These are phyloP conservation scores for Tokudaia tokunoshimensis DNA, from an alignment of 2,797 vertebrate genomes.

Conservation along the genomic window DNA sequence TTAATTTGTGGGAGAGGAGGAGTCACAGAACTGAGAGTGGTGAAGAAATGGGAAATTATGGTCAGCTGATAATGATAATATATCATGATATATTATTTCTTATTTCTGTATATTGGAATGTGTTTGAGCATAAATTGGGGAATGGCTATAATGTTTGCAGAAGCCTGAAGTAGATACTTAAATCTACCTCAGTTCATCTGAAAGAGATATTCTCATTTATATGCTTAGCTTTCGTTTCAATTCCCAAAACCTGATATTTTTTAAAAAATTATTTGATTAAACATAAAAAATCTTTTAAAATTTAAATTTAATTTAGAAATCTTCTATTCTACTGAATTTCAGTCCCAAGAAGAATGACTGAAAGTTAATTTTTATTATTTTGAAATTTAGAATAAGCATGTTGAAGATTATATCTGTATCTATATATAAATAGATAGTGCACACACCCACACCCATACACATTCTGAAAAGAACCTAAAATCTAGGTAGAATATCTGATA, in stretches of 20 bases:
- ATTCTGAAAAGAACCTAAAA: background rate
- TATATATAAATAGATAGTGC: too few relatives aligned
- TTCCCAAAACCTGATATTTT: background rate
- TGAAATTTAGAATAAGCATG: background rate
- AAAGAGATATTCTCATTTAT: background rate
- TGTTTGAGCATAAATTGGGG: background rate
- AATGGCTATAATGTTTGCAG: background rate
- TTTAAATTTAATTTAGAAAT: background rate
- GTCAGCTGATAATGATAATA: background rate
- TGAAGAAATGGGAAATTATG: background rate
- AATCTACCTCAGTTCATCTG: background rate
- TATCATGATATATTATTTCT: background rate
- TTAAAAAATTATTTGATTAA: background rate
- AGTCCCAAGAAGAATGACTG: background rate
- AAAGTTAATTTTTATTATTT: background rate
- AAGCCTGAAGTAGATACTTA: background rate
- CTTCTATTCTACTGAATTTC: background rate
- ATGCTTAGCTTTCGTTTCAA: background rate
- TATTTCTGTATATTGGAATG: background rate
- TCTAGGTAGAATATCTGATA: background rate
- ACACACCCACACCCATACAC: background rate
- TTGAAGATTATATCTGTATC: background rate
- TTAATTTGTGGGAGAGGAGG: too few relatives aligned
- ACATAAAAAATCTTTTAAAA: background rate
- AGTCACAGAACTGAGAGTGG: background rate